These are phyloP conservation scores for Kryphioiulus occultus DNA, from an alignment of 2,888 invertebrate genomes.

Conservation along the genomic window DNA sequence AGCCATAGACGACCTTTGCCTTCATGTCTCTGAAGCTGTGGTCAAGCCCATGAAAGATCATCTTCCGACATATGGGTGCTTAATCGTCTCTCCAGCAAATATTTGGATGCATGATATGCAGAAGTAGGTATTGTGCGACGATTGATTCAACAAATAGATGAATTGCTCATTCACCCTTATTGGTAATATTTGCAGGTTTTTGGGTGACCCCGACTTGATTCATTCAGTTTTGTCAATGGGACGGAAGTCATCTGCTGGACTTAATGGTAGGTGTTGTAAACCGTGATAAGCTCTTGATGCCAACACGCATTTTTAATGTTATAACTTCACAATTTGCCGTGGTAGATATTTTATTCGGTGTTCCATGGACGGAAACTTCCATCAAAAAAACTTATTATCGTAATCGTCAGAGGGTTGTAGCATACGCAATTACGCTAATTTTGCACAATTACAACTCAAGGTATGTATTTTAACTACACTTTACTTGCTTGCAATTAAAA, in stretches of 20 bases:
- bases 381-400: conserved; percentile 86
- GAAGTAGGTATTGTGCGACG: conserved; percentile 56
- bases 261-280: conserved; percentile 1
- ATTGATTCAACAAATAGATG: not conserved
- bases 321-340: not conserved
- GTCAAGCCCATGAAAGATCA: conserved; percentile 68
- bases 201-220: conserved; percentile 79
- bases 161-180: not conserved
- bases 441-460: conserved; percentile 78
- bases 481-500: not conserved
- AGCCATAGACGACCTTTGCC: conserved; percentile 80
- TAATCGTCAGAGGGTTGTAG: conserved; percentile 82
- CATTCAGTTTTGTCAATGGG: conserved; percentile 70
- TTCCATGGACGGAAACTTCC: conserved; percentile 88
- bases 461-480: conserved; percentile 65
- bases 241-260: conserved; percentile 38
- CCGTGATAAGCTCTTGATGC: not conserved
- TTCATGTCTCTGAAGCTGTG: conserved; percentile 76
- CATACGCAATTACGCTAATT: conserved; percentile 89
- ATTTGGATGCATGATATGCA: conserved; percentile 88
- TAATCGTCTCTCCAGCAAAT: conserved; percentile 90
- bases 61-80: conserved; percentile 90
- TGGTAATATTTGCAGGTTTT: conserved; percentile 67
- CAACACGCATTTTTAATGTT: not conserved
- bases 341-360: conserved; percentile 90